Evolutionary conservation across 2,888 invertebrate genomes (phyloP).

Genomic region (Argynnis bischoffii): DNA sequence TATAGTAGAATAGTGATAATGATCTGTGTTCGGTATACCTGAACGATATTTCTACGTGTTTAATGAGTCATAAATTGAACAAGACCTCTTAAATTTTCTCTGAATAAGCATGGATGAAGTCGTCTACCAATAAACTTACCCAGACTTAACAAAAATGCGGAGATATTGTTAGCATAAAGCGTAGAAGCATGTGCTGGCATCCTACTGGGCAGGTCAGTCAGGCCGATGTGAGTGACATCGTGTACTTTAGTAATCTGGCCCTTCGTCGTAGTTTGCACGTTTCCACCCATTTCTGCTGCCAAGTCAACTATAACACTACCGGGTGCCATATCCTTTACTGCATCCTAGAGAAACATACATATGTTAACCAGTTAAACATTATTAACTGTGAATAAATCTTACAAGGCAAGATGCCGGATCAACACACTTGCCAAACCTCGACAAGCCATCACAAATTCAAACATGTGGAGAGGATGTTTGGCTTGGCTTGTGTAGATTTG

Average conservation of each 20-base stretch:
- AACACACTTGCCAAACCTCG: too few relatives aligned
- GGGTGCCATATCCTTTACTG: conserved; percentile 90
- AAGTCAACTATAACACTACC: conserved; percentile 95
- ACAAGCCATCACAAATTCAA: too few relatives aligned
- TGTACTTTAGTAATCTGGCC: conserved; percentile 89
- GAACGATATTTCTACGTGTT: too few relatives aligned
- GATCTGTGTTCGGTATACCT: too few relatives aligned
- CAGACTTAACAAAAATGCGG: conserved; percentile 91
- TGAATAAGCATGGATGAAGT: too few relatives aligned
- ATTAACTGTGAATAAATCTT: background rate
- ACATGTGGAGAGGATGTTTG: too few relatives aligned
- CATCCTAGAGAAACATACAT: conserved; percentile 76
- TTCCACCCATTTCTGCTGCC: conserved; percentile 94
- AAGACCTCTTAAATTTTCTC: too few relatives aligned
- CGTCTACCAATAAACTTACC: conserved; percentile 72
- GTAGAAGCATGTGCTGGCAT: conserved; percentile 94
- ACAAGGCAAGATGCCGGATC: too few relatives aligned
- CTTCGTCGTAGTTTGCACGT: conserved; percentile 90
- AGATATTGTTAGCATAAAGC: conserved; percentile 94
- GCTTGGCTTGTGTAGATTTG: too few relatives aligned
- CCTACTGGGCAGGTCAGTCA: conserved; percentile 92
- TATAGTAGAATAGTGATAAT: too few relatives aligned
- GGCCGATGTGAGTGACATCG: conserved; percentile 92
- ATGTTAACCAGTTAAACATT: background rate
- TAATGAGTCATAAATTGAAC: too few relatives aligned